Evolutionary conservation across 2,888 invertebrate genomes (phyloP), one percentile per base, ranked within the genome.

Genomic region (Eurytoma adleriae): DNA sequence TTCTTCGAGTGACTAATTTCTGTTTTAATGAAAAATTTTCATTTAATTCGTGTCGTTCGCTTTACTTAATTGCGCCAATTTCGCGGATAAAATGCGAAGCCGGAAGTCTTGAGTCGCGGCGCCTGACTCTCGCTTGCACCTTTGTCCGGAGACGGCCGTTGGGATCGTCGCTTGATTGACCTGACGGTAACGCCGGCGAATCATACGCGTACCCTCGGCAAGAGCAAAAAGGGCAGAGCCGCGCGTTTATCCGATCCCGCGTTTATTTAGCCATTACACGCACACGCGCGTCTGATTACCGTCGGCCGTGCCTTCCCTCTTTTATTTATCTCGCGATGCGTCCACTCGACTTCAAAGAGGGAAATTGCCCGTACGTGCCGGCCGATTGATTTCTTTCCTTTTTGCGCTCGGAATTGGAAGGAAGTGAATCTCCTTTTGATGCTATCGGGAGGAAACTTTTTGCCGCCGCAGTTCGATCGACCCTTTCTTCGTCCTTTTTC

Each of bases 191-290:
- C 71, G 71, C 27, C 57, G 27, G 64, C 57, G 71, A 57, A 71
- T 71, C 71, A 57, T 54, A 73, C 54, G 18, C 13, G 13, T 54
- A 10, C 64, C 64, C 18, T n/a, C 30, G n/a, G 30, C 62, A 18
- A 40, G 16, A 64, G 40, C 20, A 24, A 30, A 4, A 30, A 40
- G 30, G 24, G 40, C 40, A 62, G 64, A 64, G 67, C 50, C 30
- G 24, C 66, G 71, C 71, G 64, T 71, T 71, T 50, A 40, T 54
- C 18, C 62, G 70, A 68, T 66, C 64, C 16, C 76, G n/a, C 62
- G 76, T 77, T 77, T 77, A 77, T 77, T 77, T 77, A 77, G 76
- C 62, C 76, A 77, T 77, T 77, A 77, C 48, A 24, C 48, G 66
- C n/a, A 12, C 2, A 16, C 48, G 12, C 30, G 7, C 3, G 20